Base-by-base conservation (phyloP, 1,140 invertebrate species). In the Marisa cornuarietis region DNA sequence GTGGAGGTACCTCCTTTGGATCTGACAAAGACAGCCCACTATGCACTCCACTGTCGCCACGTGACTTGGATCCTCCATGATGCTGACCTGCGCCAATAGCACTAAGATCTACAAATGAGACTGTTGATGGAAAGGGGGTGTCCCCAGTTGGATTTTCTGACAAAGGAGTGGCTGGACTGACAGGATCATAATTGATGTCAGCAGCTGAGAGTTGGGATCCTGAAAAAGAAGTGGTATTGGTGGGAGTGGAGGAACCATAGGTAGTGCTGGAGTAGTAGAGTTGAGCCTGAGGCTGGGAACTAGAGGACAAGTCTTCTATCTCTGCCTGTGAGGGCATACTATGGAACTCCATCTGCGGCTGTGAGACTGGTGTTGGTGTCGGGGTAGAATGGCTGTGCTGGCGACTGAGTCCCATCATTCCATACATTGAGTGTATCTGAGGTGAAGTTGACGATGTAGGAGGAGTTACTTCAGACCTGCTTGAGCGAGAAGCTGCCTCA, bases 171-270 rank as follows among this genome's bases (percentile, higher is more conserved):
- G 85, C 84, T n/a, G 88, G 88, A 73, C 87, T 88, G 16, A 89
- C 87, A 24, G 88, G 85, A 72, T 89, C 88, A 81, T 89, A 89
- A 54, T 80, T 87, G 78, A 89, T 83, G 31, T 85, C 82, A 16
- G 79, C 79, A 16, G 81, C 82, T 31, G 78, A 68, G 22, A 83
- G 76, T 24, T 82, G 80, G 1, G 82, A 74, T 13, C 78, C 76
- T 16, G 78, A 20, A 42, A 79, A 82, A 62, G 77, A 74, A 16
- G 73, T 78, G 42, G 66, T 76, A 42, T 75, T 78, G 51, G 78
- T 77, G n/a, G 80, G 65, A 16, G 76, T 65, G 51, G 76, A 77
- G 63, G 65, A 63, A 54, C 51, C 71, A 65, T 78, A 81, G 13
- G 71, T 31, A 31, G 75, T 82, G 58, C 82, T 81, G 24, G 83